Percentiles rank a stretch among this genome's conserved stretches.
Conservation (phyloP, 2,113 vertebrate genomes). For the Catharus bicknelli region DNA sequence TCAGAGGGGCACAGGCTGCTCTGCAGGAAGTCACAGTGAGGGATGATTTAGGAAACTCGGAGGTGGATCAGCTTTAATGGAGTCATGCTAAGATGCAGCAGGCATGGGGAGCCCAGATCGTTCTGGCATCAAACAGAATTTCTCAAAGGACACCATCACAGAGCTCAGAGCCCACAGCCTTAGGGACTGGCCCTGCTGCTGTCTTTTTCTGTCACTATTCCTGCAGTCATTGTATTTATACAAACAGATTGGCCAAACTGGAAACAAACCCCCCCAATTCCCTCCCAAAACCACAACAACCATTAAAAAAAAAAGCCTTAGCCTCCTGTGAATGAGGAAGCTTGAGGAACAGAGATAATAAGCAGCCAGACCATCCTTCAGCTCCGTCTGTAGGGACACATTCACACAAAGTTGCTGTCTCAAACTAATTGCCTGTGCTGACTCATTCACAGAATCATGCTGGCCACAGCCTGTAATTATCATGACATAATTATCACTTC, state of each 20-base stretch:
- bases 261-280: neutral
- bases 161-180: neutral
- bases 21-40: neutral
- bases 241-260: neutral
- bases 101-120: neutral
- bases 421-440: conserved; percentile 58
- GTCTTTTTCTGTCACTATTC: neutral
- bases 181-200: neutral
- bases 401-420: conserved; percentile 16
- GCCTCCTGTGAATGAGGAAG: neutral
- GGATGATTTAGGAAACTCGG: neutral
- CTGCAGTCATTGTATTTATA: neutral
- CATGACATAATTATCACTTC: conserved; percentile 69
- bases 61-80: neutral
- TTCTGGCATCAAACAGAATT: neutral
- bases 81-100: neutral
- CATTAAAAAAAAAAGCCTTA: neutral
- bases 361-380: neutral
- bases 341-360: neutral
- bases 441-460: conserved; percentile 48
- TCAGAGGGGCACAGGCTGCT: neutral
- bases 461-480: conserved; percentile 60
- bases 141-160: neutral
- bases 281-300: neutral
- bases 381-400: neutral